These are phyloP conservation scores for Holcopasites calliopsidis DNA, from an alignment of 1,140 invertebrate species.

Conservation along the genomic window DNA sequence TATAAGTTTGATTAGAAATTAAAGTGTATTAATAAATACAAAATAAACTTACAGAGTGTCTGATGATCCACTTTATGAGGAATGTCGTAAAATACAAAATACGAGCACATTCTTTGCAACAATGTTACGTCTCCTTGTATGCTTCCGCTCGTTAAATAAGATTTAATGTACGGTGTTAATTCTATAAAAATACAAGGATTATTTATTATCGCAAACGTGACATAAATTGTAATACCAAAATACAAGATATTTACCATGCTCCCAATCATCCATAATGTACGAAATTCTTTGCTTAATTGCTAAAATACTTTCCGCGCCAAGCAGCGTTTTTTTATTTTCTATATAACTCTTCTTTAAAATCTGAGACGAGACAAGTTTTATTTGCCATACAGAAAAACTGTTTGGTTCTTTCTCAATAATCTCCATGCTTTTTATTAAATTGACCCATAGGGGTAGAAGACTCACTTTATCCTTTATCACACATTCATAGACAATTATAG, in stretches of 20 bases:
- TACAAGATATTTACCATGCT: conserved; percentile 71
- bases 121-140: conserved; percentile 66
- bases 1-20: conserved; percentile 12
- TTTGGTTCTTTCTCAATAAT: conserved; percentile 72
- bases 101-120: conserved; percentile 79
- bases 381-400: conserved; percentile 83
- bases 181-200: conserved; percentile 56
- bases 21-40: neutral
- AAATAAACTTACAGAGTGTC: conserved; percentile 62
- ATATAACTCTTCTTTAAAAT: conserved; percentile 69
- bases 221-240: neutral
- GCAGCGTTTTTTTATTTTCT: conserved; percentile 68
- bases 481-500: conserved; percentile 91
- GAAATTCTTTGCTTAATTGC: conserved; percentile 82
- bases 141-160: conserved; percentile 75
- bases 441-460: conserved; percentile 87
- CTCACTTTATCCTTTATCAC: conserved; percentile 92
- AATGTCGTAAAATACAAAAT: conserved; percentile 83
- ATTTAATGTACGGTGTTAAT: conserved; percentile 76
- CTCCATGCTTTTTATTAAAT: conserved; percentile 83
- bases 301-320: conserved; percentile 78
- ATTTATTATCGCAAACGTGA: neutral
- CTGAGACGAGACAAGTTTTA: conserved; percentile 82
- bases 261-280: conserved; percentile 81
- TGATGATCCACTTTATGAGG: conserved; percentile 70